These are phyloP conservation scores for Clarias laeviceps DNA, from an alignment of 2,797 vertebrate genomes.

Conservation along the genomic window DNA sequence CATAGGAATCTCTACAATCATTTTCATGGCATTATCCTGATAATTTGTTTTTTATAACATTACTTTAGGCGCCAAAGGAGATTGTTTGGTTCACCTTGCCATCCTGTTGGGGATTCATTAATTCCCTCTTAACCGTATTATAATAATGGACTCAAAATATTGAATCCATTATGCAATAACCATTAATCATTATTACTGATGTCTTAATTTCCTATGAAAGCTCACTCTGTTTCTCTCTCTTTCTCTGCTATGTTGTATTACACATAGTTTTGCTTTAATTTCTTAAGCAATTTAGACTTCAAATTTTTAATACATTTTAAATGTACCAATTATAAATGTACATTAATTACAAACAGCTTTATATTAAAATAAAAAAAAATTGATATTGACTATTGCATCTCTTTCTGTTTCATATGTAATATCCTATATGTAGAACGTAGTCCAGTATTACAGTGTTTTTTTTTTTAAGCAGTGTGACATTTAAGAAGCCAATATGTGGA, in stretches of 20 bases:
- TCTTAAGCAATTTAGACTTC: not conserved
- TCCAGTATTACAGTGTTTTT: not conserved
- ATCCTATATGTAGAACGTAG: not conserved
- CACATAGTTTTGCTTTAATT: not conserved
- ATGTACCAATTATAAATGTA: no score
- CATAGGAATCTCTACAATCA: not conserved
- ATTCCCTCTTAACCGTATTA: slow-evolving; percentile 20
- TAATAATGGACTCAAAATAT: slow-evolving; percentile 21
- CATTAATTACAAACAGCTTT: not conserved
- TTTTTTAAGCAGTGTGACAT: slow-evolving; percentile 17
- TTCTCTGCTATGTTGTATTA: not conserved
- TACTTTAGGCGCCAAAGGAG: slow-evolving; percentile 16
- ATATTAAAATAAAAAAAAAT: not conserved
- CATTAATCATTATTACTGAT: slow-evolving; percentile 34
- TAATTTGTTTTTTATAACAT: not conserved
- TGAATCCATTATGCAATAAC: slow-evolving; percentile 13
- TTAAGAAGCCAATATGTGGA: slow-evolving; percentile 36
- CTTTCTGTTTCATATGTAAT: not conserved
- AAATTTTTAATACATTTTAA: not conserved
- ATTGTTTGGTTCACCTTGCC: slow-evolving; percentile 29
- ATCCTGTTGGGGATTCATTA: slow-evolving; percentile 19
- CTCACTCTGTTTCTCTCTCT: not conserved
- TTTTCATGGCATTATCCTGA: not conserved
- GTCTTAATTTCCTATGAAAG: slow-evolving; percentile 4
- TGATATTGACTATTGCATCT: slow-evolving; percentile 11